Percentiles rank a stretch among this genome's conserved stretches.
Conservation (phyloP, 2,888 invertebrate species). For the Chloroclystis v-ata region DNA sequence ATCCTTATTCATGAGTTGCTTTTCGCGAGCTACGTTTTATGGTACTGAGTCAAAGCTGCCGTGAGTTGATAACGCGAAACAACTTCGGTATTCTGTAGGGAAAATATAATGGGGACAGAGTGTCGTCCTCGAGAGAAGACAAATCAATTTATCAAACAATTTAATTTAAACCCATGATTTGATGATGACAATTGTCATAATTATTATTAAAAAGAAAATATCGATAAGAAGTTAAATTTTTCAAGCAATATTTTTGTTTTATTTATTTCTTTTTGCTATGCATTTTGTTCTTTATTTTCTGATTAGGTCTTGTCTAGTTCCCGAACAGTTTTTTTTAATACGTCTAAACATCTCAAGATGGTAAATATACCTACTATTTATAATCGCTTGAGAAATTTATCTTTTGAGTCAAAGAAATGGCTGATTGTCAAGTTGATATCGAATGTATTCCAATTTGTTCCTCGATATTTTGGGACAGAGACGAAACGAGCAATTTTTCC, state of each 20-base stretch:
- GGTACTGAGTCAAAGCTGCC: constrained; percentile 1
- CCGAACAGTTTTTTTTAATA: no score
- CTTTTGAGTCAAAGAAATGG: neutral
- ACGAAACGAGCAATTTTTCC: neutral
- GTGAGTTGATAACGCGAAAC: constrained; percentile 4
- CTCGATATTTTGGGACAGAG: neutral
- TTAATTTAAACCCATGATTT: no score
- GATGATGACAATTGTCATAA: no score
- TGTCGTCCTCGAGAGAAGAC: neutral
- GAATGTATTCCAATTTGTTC: neutral
- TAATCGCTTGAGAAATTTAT: neutral
- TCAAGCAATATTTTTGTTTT: no score
- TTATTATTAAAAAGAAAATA: no score
- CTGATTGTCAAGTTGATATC: neutral
- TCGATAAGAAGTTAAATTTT: no score
- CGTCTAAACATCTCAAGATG: no score
- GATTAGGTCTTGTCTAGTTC: no score
- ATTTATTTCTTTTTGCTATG: no score
- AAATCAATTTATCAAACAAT: neutral
- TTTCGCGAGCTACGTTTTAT: constrained; percentile 8
- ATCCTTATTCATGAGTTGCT: constrained; percentile 18
- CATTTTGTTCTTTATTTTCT: no score
- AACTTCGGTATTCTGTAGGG: neutral
- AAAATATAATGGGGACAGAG: neutral
- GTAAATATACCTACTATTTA: no score